A percentile compares a stretch with the other conserved stretches of the same genome.
These are phyloP conservation scores for Catocala fraxini DNA, from an alignment of 2,888 invertebrate species.

Conservation along the genomic window DNA sequence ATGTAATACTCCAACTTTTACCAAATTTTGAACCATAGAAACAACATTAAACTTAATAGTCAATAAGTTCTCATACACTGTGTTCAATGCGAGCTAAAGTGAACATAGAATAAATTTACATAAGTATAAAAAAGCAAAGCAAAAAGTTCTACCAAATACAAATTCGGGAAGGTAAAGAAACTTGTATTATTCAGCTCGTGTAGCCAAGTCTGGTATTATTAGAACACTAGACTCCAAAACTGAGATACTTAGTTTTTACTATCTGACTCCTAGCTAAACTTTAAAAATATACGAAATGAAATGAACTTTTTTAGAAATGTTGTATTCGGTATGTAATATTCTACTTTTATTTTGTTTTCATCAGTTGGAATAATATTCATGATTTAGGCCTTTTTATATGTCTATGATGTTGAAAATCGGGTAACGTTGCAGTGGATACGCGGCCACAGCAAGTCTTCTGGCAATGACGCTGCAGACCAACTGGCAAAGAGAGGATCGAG, in stretches of 20 bases:
- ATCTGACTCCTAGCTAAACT: constrained; percentile 37
- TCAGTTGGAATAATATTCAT: constrained; percentile 19
- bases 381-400: too few species aligned
- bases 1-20: too few species aligned
- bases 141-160: constrained; percentile 17
- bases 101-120: constrained; percentile 9
- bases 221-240: constrained; percentile 44
- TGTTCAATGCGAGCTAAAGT: constrained; percentile 3
- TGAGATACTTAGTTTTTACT: constrained; percentile 55
- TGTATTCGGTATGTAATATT: constrained; percentile 6
- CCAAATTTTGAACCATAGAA: too few species aligned
- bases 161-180: constrained; percentile 31
- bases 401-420: too few species aligned
- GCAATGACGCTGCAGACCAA: too few species aligned
- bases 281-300: constrained; percentile 48
- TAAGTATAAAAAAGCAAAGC: constrained; percentile 8
- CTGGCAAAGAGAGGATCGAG: too few species aligned
- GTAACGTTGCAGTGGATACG: too few species aligned
- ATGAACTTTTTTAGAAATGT: constrained; percentile 39
- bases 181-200: constrained; percentile 29
- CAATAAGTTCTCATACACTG: constrained; percentile 1
- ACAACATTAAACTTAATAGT: neutral
- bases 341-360: neutral
- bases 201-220: constrained; percentile 38
- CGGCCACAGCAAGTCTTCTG: too few species aligned